Percentiles rank a stretch among this genome's conserved stretches.
These are phyloP conservation scores for Ictalurus punctatus DNA, from an alignment of 2,113 vertebrate species.

Conservation along the genomic window DNA sequence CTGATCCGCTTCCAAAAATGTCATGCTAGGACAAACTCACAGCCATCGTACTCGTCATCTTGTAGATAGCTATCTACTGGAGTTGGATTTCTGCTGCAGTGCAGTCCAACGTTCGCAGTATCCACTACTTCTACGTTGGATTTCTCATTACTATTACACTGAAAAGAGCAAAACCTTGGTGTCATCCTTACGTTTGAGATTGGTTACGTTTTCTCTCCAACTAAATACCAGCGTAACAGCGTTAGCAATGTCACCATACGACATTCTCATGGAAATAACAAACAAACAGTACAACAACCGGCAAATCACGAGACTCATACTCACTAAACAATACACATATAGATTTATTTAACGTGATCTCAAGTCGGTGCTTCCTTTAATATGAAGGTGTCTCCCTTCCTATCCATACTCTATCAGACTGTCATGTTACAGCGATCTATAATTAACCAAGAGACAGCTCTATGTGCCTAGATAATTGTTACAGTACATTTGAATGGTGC, in stretches of 20 bases:
- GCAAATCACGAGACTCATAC: neutral
- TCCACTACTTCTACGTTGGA: neutral
- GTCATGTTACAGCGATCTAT: neutral
- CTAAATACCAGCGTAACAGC: neutral
- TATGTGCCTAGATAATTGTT: neutral
- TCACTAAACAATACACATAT: neutral
- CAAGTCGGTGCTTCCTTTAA: neutral
- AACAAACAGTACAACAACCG: neutral
- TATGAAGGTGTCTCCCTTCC: neutral
- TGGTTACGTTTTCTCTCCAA: neutral
- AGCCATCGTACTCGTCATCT: neutral
- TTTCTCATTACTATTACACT: neutral
- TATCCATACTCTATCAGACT: neutral
- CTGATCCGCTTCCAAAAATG: neutral
- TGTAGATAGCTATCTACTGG: neutral
- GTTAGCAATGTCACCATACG: neutral
- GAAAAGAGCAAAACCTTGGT: neutral
- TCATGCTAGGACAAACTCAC: neutral
- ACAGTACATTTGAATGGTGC: neutral
- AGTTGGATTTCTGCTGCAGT: too few relatives aligned
- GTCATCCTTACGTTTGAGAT: neutral
- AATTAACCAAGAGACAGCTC: conserved; percentile 16
- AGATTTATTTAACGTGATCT: neutral
- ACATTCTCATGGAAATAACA: neutral
- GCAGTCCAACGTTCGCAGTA: neutral